Evolutionary conservation across 2,888 invertebrate species (phyloP).

Genomic region (Scaptomyza caliginosa): DNA sequence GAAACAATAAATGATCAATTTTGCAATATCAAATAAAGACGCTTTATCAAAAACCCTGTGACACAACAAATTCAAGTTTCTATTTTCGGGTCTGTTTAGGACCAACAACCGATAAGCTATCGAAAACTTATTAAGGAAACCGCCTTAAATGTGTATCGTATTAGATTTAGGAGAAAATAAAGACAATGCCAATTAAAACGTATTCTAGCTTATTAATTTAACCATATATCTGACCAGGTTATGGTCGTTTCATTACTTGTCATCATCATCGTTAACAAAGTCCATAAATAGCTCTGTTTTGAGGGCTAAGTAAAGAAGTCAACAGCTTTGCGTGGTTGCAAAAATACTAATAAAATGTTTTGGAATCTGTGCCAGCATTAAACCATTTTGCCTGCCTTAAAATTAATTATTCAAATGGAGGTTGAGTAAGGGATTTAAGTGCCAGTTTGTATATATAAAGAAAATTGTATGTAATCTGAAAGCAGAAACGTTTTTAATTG

Average conservation of each 20-base stretch:
- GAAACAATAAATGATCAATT: background rate
- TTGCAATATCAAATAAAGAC: background rate
- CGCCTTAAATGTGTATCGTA: background rate
- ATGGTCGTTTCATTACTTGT: too few species aligned
- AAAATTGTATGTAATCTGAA: background rate
- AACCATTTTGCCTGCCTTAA: background rate
- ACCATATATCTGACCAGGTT: too few species aligned
- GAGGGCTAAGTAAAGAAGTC: conserved; percentile 45
- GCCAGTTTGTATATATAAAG: background rate
- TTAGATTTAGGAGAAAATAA: background rate
- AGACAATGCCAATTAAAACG: background rate
- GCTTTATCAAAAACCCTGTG: background rate
- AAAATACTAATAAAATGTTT: conserved; percentile 2
- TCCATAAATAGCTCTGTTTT: conserved; percentile 16
- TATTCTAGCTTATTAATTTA: background rate
- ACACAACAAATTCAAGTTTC: background rate
- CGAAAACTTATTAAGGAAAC: background rate
- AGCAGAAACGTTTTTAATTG: conserved; percentile 33
- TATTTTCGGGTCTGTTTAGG: too few species aligned
- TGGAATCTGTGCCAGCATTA: conserved; percentile 20
- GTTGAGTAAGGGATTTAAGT: background rate
- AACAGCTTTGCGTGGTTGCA: conserved; percentile 15
- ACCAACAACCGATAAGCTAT: background rate
- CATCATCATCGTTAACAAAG: too few species aligned
- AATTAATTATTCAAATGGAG: conserved; percentile 16